Evolutionary conservation across 2,113 vertebrate species (phyloP), one percentile per base, ranked within the genome.

Genomic region (Pao palembangensis): DNA sequence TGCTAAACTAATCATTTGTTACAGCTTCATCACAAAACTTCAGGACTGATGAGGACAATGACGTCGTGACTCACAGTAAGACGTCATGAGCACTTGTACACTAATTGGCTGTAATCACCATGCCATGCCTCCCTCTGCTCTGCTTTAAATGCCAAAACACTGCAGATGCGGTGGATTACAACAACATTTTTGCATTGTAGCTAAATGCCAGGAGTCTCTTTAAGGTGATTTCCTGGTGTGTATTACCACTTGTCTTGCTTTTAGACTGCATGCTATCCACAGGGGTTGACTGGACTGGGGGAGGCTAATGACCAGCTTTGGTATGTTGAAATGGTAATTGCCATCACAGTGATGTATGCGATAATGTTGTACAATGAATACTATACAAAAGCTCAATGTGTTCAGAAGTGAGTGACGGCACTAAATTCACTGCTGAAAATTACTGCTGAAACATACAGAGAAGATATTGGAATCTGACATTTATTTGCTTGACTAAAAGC

Each of bases 131-230:
- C 66, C 67, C 50, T 62, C 62, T 64, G 41, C 46, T 71, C 73
- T 83, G 53, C 25, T 67, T 8, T 71, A 67, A 85, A 81, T 80
- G 69, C 71, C 51, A 71, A 76, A 68, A 68, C 70, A 15, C 51
- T 61, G 57, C 74, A 76, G 59, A 52, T 60, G 47, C 31, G 44
- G 55, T 58, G 72, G 70, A 66, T 75, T 87, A 70, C 80, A 83
- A 83, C 83, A 83, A 88, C 34, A 82, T 51, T 69, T 73, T 68
- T 88, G 89, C 82, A 85, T 91, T 88, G 90, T 58, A n/a, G 34
- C 46, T 12, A 88, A 90, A 89, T 82, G 86, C 68, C 74, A 83
- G 61, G 46, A 58, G 70, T 75, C 74, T 67, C 68, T 69, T 80
- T 73, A 82, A 78, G 58, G 56, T 59, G 77, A 63, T 69, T 81